Base-by-base conservation (phyloP, 2,113 vertebrate species). In the Callocephalon fimbriatum region DNA sequence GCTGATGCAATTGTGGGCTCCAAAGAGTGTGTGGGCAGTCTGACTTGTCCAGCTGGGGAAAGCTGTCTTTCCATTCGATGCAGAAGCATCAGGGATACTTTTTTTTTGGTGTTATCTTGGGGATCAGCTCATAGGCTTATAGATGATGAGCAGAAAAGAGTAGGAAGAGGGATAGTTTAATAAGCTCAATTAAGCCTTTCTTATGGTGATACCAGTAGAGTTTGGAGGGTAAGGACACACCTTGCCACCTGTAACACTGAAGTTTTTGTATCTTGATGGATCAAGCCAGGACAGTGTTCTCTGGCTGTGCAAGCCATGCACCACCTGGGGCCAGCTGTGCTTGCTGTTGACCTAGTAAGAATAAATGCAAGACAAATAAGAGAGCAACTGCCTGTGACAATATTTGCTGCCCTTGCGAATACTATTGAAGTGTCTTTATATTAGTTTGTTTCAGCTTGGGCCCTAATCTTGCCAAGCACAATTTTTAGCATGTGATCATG, bases 381-480 rank as follows among this genome's bases (percentile, higher is more conserved):
- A 80, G 51, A 84, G 68, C 56, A 84, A 91, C 22, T 76, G 86
- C 25, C 67, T 88, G 42, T 67, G 63, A 65, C 74, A 88, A 19
- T 93, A 68, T 97, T 84, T 95, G 65, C 61, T 92, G 56, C 44
- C 65, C 37, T 96, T 92, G 72, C 26, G 5, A 88, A 83, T 75
- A 50, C 59, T 68, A 29, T 18, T 92, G 44, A 89, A 88, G 53
- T 72, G 31, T 80, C 90, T 95, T 97, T 84, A 88, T 75, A 95
- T 86, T 50, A 71, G 54, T 88, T 96, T 91, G 48, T 88, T 96
- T 96, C 71, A 0, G 67, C 50, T 62, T 76, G 23, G 5, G 82
- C 61, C 21, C 76, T 92, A 88, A 92, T 93, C 83, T 65, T 93
- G 78, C 90, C 75, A 96, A 86, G 65, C 18, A 80, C 59, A 92